These are phyloP conservation scores for Drosophila yooni DNA, from an alignment of 2,888 invertebrate genomes.

Conservation along the genomic window DNA sequence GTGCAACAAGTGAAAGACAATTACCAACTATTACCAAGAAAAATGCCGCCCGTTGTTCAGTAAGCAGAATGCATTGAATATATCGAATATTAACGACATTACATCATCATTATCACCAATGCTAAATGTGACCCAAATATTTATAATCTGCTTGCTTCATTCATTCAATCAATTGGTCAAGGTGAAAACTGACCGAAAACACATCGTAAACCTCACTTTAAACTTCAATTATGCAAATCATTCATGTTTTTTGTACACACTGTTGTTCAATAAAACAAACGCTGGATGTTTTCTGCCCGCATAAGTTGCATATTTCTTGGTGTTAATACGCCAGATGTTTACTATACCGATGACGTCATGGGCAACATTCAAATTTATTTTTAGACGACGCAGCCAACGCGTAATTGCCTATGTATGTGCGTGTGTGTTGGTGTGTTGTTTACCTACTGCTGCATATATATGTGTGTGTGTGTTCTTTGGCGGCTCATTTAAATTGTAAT, in stretches of 20 bases:
- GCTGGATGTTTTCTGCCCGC: constrained; percentile 31
- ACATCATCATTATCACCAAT: constrained; percentile 59
- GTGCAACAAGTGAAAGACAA: constrained; percentile 75
- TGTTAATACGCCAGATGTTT: constrained; percentile 74
- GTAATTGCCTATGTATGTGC: constrained; percentile 9
- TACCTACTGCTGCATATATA: constrained; percentile 39
- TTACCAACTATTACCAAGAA: constrained; percentile 32
- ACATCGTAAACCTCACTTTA: constrained; percentile 20
- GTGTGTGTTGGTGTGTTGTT: constrained; percentile 47
- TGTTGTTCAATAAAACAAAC: constrained; percentile 5
- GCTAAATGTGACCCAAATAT: constrained; percentile 37
- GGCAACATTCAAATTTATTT: constrained; percentile 68
- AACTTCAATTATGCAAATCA: constrained; percentile 35
- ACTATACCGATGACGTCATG: constrained; percentile 75
- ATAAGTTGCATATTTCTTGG: constrained; percentile 55
- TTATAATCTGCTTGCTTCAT: constrained; percentile 15
- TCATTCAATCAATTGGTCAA: constrained; percentile 30
- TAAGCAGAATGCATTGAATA: constrained; percentile 55
- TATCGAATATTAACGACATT: constrained; percentile 44
- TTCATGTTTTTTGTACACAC: constrained; percentile 3
- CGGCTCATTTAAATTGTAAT: constrained; percentile 17
- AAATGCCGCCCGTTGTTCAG: constrained; percentile 78
- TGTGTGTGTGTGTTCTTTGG: constrained; percentile 26
- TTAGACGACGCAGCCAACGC: constrained; percentile 47
- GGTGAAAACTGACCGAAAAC: constrained; percentile 18